Conservation (phyloP, 1,140 invertebrate genomes). For the Drosophila micromelanica region DNA sequence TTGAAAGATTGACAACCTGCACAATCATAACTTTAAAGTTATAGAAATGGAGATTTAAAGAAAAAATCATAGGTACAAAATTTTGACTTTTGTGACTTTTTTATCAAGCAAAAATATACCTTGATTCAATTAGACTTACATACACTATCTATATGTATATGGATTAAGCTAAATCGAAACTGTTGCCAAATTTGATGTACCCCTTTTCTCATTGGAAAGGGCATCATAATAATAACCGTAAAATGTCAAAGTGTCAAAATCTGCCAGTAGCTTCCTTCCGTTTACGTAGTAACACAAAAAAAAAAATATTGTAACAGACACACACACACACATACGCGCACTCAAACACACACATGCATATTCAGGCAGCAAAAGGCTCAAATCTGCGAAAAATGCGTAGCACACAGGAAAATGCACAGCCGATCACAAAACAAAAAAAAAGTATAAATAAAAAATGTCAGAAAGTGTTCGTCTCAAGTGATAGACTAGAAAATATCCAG, state of each 20-base stretch:
- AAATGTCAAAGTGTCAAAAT: conserved; percentile 68
- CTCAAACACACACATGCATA: neutral
- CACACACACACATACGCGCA: conserved; percentile 16
- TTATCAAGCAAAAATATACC: neutral
- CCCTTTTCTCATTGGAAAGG: neutral
- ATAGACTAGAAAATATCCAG: neutral
- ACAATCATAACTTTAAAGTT: neutral
- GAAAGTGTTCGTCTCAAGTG: neutral
- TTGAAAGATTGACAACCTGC: conserved; percentile 13
- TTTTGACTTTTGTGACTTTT: no score
- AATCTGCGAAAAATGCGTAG: conserved; percentile 45
- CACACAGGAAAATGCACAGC: conserved; percentile 41
- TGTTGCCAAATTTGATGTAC: neutral
- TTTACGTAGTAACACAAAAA: conserved; percentile 54
- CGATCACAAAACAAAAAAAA: conserved; percentile 6
- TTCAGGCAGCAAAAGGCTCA: conserved; percentile 15
- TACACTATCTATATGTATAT: neutral
- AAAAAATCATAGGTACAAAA: neutral
- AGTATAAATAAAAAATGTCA: no score
- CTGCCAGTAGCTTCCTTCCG: conserved; percentile 62
- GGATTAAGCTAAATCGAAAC: neutral
- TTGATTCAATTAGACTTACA: neutral
- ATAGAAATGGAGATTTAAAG: neutral
- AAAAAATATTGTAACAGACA: conserved; percentile 44
- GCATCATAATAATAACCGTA: conserved; percentile 49